Conservation (phyloP, 2,797 vertebrate genomes). For the Clarias pachynema region DNA sequence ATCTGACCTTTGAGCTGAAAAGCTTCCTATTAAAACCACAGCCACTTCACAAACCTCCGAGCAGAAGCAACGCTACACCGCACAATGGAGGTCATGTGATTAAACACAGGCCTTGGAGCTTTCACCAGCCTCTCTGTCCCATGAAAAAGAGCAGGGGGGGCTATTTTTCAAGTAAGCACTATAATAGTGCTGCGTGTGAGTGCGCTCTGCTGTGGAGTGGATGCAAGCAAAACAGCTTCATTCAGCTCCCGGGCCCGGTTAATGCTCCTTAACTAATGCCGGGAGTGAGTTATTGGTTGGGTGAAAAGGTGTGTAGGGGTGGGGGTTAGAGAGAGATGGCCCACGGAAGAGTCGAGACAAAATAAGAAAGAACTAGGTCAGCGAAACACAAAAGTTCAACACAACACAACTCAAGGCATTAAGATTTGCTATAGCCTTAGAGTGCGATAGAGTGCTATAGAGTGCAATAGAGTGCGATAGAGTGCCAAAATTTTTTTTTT, state of each 20-base stretch:
- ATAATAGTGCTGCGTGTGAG: constrained; percentile 68
- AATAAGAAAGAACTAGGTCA: constrained; percentile 76
- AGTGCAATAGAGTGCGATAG: too few species aligned
- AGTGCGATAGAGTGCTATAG: too few species aligned
- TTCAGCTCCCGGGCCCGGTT: constrained; percentile 70
- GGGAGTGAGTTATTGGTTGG: constrained; percentile 66
- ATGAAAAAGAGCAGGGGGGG: constrained; percentile 21
- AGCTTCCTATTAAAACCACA: constrained; percentile 41
- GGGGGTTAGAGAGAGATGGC: constrained; percentile 44
- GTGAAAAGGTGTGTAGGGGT: constrained; percentile 63
- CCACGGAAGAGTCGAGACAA: constrained; percentile 63
- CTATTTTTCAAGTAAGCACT: constrained; percentile 54
- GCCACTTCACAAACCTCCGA: constrained; percentile 22
- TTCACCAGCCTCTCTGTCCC: constrained; percentile 13
- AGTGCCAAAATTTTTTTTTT: too few species aligned
- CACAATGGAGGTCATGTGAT: constrained; percentile 27
- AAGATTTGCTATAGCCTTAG: not conserved
- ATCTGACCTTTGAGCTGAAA: constrained; percentile 50
- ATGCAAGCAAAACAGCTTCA: constrained; percentile 65
- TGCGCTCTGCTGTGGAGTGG: constrained; percentile 57
- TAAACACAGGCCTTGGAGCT: constrained; percentile 19
- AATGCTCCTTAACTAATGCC: constrained; percentile 77
- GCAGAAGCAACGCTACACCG: constrained; percentile 12
- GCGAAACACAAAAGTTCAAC: constrained; percentile 57
- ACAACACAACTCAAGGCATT: constrained; percentile 18